Base-by-base conservation (phyloP, 2,888 invertebrate genomes). In the Diaphora mendica region DNA sequence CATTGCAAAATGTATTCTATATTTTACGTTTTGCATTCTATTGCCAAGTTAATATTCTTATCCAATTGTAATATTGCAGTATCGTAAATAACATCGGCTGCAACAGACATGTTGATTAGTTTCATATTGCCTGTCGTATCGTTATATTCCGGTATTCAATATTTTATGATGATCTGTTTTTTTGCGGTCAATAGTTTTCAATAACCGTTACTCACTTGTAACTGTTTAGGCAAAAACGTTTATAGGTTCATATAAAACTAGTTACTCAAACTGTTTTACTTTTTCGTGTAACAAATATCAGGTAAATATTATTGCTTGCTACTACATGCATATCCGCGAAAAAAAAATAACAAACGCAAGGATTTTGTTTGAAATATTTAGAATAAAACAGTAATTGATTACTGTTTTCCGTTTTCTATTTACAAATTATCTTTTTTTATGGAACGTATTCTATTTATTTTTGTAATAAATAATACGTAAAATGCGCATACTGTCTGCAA, bases 1-100 rank as follows among this genome's bases (percentile, higher is more conserved):
- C 20, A 51, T 51, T 51, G 4, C 8, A 51, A 23, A 51, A 20
- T 2, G 11, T n/a, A 11, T n/a, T 23, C 23, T 55, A 11, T n/a
- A 23, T 55, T 13, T 20, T 51, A 51, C 8, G 2, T 51, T 51
- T 23, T 51, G 51, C 15, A 35, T 35, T 33, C n/a, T 17, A 42
- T 42, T 66, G n/a, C 42, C n/a, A 42, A 66, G 65, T 26, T n/a
- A 42, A 66, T 42, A 66, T 17, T 66, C 65, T 66, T 66, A 17
- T 66, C 42, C 26, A 42, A 26, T 26, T 15, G 42, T 66, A 66
- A 15, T 66, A 26, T n/a, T 66, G 17, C 42, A 66, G 42, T 42
- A 26, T 42, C 15, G 42, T 65, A 65, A 42, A 39, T 17, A 66
- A 65, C 65, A 64, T 65, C 39, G n/a, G 65, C 42, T 42, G 39